Percentiles rank a stretch among this genome's conserved stretches.
phyloP scores from a whole-genome alignment of 2,797 vertebrate genomes.

The Chrysocyon brachyurus region DNA sequence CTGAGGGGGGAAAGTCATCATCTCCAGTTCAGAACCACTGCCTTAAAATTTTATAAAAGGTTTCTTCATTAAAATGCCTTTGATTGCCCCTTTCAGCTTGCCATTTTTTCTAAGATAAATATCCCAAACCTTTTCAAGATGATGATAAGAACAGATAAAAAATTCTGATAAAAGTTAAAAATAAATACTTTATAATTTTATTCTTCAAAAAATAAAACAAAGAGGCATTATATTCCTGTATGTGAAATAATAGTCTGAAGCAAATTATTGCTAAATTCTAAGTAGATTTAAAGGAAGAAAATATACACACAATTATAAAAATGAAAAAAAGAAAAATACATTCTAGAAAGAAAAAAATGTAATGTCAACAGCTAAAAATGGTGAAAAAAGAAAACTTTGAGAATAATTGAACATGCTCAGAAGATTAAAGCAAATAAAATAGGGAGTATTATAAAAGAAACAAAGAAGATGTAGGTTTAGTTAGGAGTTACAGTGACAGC shows the following conservation, averaged over 20 bases:
- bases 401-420: slow-evolving; percentile 7
- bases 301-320: slow-evolving; percentile 20
- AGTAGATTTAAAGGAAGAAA: slow-evolving; percentile 1
- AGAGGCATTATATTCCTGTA: background rate
- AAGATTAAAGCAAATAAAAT: background rate
- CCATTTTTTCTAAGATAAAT: background rate
- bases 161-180: background rate
- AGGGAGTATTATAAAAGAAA: background rate
- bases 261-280: background rate
- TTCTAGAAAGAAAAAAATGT: background rate
- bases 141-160: background rate
- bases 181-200: background rate
- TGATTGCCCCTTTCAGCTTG: background rate
- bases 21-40: background rate
- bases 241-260: background rate
- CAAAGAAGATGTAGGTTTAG: background rate
- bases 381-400: background rate
- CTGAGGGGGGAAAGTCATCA: background rate
- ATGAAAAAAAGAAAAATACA: background rate
- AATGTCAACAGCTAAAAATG: background rate
- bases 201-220: slow-evolving; percentile 16
- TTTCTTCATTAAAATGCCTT: background rate
- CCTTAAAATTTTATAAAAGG: background rate
- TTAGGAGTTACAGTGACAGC: background rate
- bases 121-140: background rate